Evolutionary conservation across 1,140 invertebrate species (phyloP).

Genomic region (Oedothorax gibbosus): DNA sequence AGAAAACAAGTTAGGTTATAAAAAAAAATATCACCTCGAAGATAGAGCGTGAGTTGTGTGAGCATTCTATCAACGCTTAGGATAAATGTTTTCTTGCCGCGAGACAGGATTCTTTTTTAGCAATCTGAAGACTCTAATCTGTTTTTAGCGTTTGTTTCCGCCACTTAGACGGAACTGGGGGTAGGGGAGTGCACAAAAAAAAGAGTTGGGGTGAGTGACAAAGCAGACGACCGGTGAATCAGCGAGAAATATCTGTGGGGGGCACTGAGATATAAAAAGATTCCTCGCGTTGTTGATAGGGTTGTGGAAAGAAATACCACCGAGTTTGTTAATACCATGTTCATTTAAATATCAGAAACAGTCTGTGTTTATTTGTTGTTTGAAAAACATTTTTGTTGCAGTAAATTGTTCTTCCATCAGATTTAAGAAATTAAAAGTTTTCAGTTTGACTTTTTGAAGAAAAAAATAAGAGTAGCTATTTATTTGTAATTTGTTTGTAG

Average conservation of each 20-base stretch:
- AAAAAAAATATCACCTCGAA: conserved; percentile 20
- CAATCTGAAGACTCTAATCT: conserved; percentile 47
- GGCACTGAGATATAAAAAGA: conserved; percentile 21
- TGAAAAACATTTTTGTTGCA: too few relatives aligned
- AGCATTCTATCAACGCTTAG: conserved; percentile 48
- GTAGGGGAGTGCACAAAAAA: neutral
- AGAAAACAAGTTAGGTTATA: neutral
- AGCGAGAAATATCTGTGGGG: conserved; percentile 43
- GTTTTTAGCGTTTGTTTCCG: conserved; percentile 60
- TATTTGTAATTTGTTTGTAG: too few relatives aligned
- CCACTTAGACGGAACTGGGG: conserved; percentile 32
- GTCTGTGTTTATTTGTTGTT: too few relatives aligned
- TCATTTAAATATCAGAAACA: too few relatives aligned
- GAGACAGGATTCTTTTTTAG: conserved; percentile 6
- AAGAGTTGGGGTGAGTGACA: conserved; percentile 52
- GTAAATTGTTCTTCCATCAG: too few relatives aligned
- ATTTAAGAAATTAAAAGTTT: too few relatives aligned
- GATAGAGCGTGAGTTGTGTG: conserved; percentile 31
- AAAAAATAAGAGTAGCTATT: too few relatives aligned
- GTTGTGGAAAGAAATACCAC: too few relatives aligned
- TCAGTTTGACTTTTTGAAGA: too few relatives aligned
- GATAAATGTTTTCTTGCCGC: conserved; percentile 53
- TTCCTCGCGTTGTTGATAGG: too few relatives aligned
- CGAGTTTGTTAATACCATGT: too few relatives aligned
- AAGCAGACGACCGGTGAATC: conserved; percentile 57